phyloP scores from a whole-genome alignment of 2,888 invertebrate species.

The Leuctra nigra region DNA sequence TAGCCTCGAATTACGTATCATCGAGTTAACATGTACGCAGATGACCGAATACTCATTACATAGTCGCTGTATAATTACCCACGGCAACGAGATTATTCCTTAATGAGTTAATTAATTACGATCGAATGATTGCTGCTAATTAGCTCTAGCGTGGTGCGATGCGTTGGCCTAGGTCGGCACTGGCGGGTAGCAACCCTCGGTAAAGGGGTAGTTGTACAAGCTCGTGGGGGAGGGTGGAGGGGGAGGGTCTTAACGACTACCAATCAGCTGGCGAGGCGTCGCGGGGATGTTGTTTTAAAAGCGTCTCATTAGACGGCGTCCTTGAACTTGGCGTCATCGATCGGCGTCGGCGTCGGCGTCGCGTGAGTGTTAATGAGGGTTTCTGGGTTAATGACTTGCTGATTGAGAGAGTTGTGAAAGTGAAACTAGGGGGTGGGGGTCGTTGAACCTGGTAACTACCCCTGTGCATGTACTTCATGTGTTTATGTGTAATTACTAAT shows the following conservation, averaged over 20 bases:
- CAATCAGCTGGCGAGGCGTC: not conserved
- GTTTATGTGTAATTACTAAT: no score
- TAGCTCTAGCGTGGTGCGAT: not conserved
- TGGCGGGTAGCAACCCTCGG: not conserved
- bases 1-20: no score
- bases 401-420: not conserved
- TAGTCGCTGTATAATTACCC: no score
- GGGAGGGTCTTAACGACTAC: not conserved
- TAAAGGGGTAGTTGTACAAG: not conserved
- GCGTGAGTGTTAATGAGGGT: not conserved
- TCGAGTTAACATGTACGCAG: no score
- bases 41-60: no score
- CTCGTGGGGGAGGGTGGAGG: not conserved
- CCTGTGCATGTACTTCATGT: no score
- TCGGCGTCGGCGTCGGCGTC: not conserved
- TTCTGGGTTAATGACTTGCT: not conserved
- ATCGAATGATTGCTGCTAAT: no score
- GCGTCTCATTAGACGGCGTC: not conserved
- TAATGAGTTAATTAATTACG: no score
- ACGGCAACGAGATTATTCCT: no score
- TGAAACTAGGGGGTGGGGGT: not conserved
- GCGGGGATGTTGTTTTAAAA: not conserved
- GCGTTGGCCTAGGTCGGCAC: not conserved
- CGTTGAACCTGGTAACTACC: not conserved
- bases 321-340: constrained; percentile 7